These are phyloP conservation scores for Laspeyria flexula DNA, from an alignment of 2,888 invertebrate species.

Conservation along the genomic window DNA sequence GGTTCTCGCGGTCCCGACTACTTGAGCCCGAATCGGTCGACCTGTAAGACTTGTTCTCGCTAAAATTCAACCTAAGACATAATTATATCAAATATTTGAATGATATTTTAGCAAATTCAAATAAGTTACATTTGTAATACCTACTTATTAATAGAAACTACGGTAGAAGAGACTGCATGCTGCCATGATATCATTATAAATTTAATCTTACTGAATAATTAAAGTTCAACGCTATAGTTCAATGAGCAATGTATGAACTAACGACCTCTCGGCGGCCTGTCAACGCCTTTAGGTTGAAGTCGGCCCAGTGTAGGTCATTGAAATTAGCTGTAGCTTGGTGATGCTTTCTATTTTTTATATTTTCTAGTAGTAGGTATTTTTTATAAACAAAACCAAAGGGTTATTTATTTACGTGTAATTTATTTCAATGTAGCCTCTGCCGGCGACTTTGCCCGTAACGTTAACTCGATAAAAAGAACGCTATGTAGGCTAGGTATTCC, in stretches of 20 bases:
- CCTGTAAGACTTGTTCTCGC: constrained; percentile 65
- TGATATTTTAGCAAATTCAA: not conserved
- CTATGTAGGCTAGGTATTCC: too few relatives aligned
- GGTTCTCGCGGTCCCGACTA: constrained; percentile 63
- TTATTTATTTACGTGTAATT: not conserved
- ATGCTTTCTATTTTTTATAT: too few relatives aligned
- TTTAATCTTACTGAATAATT: not conserved
- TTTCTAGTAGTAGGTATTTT: not conserved
- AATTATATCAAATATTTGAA: not conserved
- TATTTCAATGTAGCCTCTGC: not conserved
- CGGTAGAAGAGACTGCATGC: not conserved
- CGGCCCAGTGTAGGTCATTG: constrained; percentile 4
- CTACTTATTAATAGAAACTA: not conserved
- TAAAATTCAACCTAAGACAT: constrained; percentile 6
- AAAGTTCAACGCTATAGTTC: not conserved
- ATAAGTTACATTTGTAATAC: not conserved
- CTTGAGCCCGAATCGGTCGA: constrained; percentile 51
- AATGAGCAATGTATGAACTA: constrained; percentile 4
- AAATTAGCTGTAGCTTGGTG: not conserved
- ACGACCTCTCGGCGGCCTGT: constrained; percentile 2
- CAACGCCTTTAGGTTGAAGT: constrained; percentile 2
- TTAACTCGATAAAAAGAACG: too few relatives aligned
- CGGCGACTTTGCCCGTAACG: too few relatives aligned
- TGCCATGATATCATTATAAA: not conserved
- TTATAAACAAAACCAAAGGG: not conserved